Conservation (phyloP, 2,797 vertebrate genomes). For the Molothrus ater region DNA sequence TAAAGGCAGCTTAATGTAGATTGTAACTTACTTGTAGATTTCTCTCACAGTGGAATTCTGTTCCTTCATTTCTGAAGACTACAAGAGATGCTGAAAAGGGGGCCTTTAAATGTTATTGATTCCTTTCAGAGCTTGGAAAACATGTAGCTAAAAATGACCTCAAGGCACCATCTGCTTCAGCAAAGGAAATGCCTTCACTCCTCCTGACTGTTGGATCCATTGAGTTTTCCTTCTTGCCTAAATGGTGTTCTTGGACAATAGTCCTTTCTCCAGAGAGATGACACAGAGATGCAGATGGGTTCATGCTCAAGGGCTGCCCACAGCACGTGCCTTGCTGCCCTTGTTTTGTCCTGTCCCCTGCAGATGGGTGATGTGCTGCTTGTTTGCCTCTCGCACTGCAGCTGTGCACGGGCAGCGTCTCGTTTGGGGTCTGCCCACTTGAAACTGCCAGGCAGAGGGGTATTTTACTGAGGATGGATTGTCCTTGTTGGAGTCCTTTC, state of each 20-base stretch:
- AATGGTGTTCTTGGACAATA: constrained; percentile 6
- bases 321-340: rapidly evolving
- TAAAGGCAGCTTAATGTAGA: background rate
- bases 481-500: background rate
- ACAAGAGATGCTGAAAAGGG: background rate
- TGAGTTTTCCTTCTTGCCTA: background rate
- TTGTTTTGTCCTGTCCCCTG: background rate
- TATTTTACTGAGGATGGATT: background rate
- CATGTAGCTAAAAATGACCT: background rate
- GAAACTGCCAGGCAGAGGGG: background rate
- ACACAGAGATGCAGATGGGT: constrained; percentile 21
- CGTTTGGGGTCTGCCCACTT: background rate
- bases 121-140: constrained; percentile 12
- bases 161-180: background rate
- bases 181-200: constrained; percentile 13
- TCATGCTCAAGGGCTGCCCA: background rate
- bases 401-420: background rate
- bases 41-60: background rate
- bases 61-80: background rate
- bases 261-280: constrained; percentile 6
- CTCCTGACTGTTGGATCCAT: background rate
- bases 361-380: background rate
- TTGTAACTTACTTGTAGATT: background rate
- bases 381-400: background rate
- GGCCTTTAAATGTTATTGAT: background rate